Base-by-base conservation (phyloP, 1,140 invertebrate genomes). In the Cydia pomonella region DNA sequence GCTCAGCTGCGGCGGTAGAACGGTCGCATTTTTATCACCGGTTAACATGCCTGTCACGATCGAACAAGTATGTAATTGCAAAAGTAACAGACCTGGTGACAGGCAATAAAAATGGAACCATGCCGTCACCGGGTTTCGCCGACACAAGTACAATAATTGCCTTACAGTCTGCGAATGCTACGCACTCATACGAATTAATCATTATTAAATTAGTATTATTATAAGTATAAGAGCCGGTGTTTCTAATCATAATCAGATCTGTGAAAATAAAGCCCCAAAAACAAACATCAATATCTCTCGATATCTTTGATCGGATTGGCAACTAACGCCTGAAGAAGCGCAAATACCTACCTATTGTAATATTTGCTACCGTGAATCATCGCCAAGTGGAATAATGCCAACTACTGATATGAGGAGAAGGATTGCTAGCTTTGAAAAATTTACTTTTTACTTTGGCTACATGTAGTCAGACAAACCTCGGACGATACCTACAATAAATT, bases 321-420 rank as follows among this genome's bases (percentile, higher is more conserved):
- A 69, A 69, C 27, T 27, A 66, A 38, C 64, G 64, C 64, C 64
- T 69, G 64, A 33, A 69, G 64, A 69, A 69, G 64, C 64, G 29
- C 64, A 69, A 33, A 33, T 69, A 69, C 64, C 64, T 69, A 69
- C 64, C 64, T 69, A 69, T 69, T 69, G 64, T 69, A 69, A 41
- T 69, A 69, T 38, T 69, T 38, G 3, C n/a, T 38, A n/a, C 64
- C 64, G 27, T 69, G 64, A 69, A 69, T 69, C 64, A 69, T 33
- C 21, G 64, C 64, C 64, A 69, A 69, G 64, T 69, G 64, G 64
- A 69, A 69, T 69, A 16, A n/a, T 27, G 64, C 64, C 64, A 69
- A 69, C 64, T 69, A 66, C n/a, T 18, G 64, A 69, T 18, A 29
- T 21, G 9, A 33, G 9, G 27, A 18, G n/a, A 3, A 38, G 64